phyloP scores from a whole-genome alignment of 2,113 vertebrate species.

The Cyrtonyx montezumae region DNA sequence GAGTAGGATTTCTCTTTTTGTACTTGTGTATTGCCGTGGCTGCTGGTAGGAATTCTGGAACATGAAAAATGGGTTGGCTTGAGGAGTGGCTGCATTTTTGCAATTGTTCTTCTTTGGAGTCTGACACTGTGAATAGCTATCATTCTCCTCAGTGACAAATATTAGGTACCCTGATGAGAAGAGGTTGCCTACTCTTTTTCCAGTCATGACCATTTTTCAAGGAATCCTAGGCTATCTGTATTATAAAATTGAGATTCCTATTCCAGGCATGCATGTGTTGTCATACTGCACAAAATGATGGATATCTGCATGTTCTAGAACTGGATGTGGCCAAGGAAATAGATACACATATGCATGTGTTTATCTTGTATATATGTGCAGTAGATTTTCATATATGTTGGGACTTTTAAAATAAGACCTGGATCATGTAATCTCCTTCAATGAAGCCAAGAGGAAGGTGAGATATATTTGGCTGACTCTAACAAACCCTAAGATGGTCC shows the following conservation, averaged over 20 bases:
- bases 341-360: background rate
- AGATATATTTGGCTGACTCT: constrained; percentile 71
- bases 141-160: background rate
- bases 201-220: background rate
- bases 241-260: background rate
- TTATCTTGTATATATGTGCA: background rate
- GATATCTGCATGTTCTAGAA: background rate
- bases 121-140: background rate
- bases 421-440: constrained; percentile 48
- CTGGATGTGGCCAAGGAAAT: background rate
- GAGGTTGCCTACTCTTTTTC: background rate
- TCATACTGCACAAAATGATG: background rate
- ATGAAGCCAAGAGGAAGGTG: constrained; percentile 50
- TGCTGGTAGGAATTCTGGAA: background rate
- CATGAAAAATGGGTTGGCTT: background rate
- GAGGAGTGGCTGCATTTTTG: background rate
- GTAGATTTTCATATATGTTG: background rate
- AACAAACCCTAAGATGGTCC: constrained; percentile 65
- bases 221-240: background rate
- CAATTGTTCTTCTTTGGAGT: background rate
- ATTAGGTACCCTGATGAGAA: background rate
- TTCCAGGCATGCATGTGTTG: background rate
- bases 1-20: background rate
- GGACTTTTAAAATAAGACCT: background rate
- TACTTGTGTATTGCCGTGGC: background rate